Evolutionary conservation across 2,888 invertebrate species (phyloP).

Genomic region (Apomyelois bistriatella): DNA sequence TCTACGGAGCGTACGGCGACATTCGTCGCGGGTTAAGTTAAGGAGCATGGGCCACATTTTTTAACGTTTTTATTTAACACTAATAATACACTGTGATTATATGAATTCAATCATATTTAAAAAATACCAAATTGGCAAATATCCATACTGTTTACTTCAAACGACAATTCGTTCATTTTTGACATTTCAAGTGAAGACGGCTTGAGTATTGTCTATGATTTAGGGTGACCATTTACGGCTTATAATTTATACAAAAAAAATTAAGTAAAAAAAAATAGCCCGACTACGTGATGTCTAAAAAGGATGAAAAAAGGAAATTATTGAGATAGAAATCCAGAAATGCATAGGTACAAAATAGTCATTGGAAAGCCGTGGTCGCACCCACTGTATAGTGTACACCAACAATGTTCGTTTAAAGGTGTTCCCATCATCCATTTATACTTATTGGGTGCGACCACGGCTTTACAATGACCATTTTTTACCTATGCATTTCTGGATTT

Average conservation of each 20-base stretch:
- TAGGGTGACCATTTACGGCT: slow-evolving; percentile 20
- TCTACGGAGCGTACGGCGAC: slow-evolving; percentile 91
- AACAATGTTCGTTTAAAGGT: too few relatives aligned
- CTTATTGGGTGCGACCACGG: too few relatives aligned
- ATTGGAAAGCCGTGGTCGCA: too few relatives aligned
- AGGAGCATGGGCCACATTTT: slow-evolving; percentile 85
- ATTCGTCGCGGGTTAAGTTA: slow-evolving; percentile 94
- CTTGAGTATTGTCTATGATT: slow-evolving; percentile 59
- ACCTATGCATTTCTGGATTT: too few relatives aligned
- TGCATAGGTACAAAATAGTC: too few relatives aligned
- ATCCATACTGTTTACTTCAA: slow-evolving; percentile 81
- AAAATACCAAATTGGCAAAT: slow-evolving; percentile 75
- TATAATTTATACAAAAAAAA: not conserved
- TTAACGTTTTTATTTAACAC: slow-evolving; percentile 48
- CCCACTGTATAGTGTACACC: too few relatives aligned
- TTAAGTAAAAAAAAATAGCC: not conserved
- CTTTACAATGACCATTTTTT: too few relatives aligned
- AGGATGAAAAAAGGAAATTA: not conserved
- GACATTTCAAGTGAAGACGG: slow-evolving; percentile 65
- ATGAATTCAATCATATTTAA: slow-evolving; percentile 68
- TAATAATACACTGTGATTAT: slow-evolving; percentile 51
- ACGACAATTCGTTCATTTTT: slow-evolving; percentile 78
- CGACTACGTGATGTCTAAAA: too few relatives aligned
- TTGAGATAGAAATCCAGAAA: too few relatives aligned
- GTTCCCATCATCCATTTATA: too few relatives aligned